Evolutionary conservation across 2,113 vertebrate species (phyloP).

Genomic region (Rattus norvegicus): GRCr8 NC_086034.1:5539501-5540000

Average conservation of each 20-base stretch:
- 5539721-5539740: slow-evolving; percentile 73
- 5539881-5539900: slow-evolving; percentile 82
- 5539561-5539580: not conserved
- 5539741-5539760: slow-evolving; percentile 78
- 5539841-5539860: slow-evolving; percentile 84
- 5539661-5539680: not conserved
- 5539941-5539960: slow-evolving; percentile 68
- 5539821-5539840: slow-evolving; percentile 82
- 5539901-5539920: slow-evolving; percentile 78
- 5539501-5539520: not conserved
- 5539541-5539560: not conserved
- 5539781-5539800: slow-evolving; percentile 81
- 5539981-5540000: not conserved
- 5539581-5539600: not conserved
- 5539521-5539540: not conserved
- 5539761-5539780: slow-evolving; percentile 79
- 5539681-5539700: not conserved
- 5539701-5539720: slow-evolving; percentile 57
- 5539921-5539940: slow-evolving; percentile 80
- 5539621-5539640: not conserved
- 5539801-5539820: slow-evolving; percentile 86
- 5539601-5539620: slow-evolving; percentile 1
- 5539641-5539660: slow-evolving; percentile 59
- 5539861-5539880: slow-evolving; percentile 84
- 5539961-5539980: slow-evolving; percentile 43